Base-by-base conservation (phyloP, 2,888 invertebrate genomes). In the Brenthis ino region DNA sequence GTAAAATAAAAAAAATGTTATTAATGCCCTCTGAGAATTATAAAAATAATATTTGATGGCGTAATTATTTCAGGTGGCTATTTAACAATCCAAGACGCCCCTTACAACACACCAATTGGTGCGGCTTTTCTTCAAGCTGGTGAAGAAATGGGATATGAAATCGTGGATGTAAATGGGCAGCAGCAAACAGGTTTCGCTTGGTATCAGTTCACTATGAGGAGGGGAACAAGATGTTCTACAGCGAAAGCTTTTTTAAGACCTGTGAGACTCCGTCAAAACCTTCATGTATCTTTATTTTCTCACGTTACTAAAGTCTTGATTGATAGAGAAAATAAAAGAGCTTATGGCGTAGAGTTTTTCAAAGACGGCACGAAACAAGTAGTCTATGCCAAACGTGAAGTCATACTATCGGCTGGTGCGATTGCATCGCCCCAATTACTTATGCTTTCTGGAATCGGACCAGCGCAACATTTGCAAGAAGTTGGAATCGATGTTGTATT, bases 351-450 rank as follows among this genome's bases (percentile, higher is more conserved):
- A 0, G 96, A 97, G 82, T 97, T 96, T 77, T 93, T 96, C 47
- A 94, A 96, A 73, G 93, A 95, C 57, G 96, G 95, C 0, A 83
- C 84, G 8, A 93, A 93, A 20, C 94, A 94, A 78, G 93, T 93
- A 0, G 95, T 95, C 0, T 93, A 94, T 74, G 97, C 97, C 0
- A 94, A 94, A 70, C 94, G 95, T 75, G 97, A 97, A 87, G 96
- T 98, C 0, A 97, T 98, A 71, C 83, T 98, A 14, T 95, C 97
- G 1, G 98, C 97, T 0, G 99, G 99, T 0, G 96, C 99, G 0
- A 96, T 99, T 71, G 98, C 96, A 75, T 95, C 97, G 0, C 98
- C 99, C 0, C 99, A 99, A 79, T 84, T 99, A 12, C 93, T 99
- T 68, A 96, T 99, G 97, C 90, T 99, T 78, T 96, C 95, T 47